These are phyloP conservation scores for Cervus canadensis DNA, from an alignment of 2,113 vertebrate species.

Conservation along the genomic window DNA sequence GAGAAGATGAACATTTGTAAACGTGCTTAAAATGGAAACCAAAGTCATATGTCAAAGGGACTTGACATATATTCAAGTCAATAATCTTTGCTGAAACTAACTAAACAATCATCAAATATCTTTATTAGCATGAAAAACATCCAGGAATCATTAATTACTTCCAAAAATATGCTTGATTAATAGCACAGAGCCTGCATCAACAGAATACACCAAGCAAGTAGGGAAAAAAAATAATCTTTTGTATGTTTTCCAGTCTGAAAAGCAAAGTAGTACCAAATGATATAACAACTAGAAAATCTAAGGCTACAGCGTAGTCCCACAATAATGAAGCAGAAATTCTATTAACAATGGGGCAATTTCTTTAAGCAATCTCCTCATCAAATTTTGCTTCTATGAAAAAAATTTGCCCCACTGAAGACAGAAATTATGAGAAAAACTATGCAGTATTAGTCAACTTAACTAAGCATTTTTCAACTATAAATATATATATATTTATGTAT, in stretches of 20 bases:
- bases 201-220: background rate
- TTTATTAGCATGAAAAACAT: slow-evolving; percentile 31
- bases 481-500: background rate
- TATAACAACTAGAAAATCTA: background rate
- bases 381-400: background rate
- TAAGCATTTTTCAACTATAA: background rate
- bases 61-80: background rate
- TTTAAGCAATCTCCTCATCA: background rate
- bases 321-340: background rate
- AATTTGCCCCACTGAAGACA: background rate
- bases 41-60: background rate
- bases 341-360: background rate
- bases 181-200: background rate
- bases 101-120: slow-evolving; percentile 22
- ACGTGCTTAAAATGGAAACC: slow-evolving; percentile 20
- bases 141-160: slow-evolving; percentile 12
- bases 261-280: background rate
- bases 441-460: background rate
- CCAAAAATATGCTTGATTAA: slow-evolving; percentile 15
- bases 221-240: background rate
- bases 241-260: slow-evolving; percentile 24
- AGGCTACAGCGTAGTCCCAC: background rate
- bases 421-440: background rate
- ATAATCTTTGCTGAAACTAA: slow-evolving; percentile 26
- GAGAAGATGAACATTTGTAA: background rate